A percentile compares a stretch with the other conserved stretches of the same genome.
Conservation (phyloP, 2,113 vertebrate species). For the Cyanistes caeruleus region DNA sequence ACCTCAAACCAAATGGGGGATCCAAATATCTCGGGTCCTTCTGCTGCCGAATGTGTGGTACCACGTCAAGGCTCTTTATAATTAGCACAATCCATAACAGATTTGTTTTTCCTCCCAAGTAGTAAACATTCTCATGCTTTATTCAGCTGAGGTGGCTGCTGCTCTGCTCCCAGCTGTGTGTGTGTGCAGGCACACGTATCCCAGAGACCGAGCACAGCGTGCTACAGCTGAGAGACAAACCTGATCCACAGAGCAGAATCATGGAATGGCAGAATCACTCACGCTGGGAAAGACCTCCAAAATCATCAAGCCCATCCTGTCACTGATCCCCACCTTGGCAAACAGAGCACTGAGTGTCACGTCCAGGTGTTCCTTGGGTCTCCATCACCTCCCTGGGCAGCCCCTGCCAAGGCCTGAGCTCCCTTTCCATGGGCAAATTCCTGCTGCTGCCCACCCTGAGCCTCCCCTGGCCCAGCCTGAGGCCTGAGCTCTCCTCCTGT, state of each 20-base stretch:
- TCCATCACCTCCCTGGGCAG: not conserved
- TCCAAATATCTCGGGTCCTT: not conserved
- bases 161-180: not conserved
- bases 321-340: not conserved
- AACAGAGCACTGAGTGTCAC: not conserved
- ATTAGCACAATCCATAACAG: not conserved
- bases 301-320: too few relatives aligned
- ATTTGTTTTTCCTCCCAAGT: not conserved
- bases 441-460: not conserved
- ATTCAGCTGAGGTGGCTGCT: not conserved
- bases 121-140: not conserved
- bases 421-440: not conserved
- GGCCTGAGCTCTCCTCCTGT: not conserved
- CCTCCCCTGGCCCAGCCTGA: not conserved
- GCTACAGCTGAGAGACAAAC: not conserved
- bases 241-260: not conserved
- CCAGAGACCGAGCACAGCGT: not conserved
- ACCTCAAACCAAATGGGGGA: not conserved
- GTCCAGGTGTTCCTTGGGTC: not conserved
- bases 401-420: not conserved
- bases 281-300: not conserved
- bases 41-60: not conserved
- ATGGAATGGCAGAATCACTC: accelerated
- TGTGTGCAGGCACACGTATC: not conserved
- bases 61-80: not conserved